Conservation (phyloP, 2,113 vertebrate species). For the Ia io region DNA sequence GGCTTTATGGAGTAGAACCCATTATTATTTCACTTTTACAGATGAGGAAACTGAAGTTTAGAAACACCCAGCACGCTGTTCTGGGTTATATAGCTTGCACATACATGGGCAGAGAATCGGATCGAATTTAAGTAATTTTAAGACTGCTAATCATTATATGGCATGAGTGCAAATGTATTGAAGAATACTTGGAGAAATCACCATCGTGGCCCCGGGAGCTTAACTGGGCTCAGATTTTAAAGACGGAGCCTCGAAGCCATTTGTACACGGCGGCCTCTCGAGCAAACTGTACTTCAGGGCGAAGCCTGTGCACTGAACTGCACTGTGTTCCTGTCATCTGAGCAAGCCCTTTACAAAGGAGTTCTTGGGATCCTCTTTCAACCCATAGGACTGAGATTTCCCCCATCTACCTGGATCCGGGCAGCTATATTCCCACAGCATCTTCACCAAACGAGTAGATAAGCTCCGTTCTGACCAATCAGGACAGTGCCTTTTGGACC, state of each 20-base stretch:
- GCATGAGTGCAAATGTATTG: neutral
- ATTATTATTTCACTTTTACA: slow-evolving; percentile 3
- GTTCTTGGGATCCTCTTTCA: neutral
- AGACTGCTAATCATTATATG: neutral
- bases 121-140: neutral
- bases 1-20: neutral
- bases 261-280: neutral
- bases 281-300: neutral
- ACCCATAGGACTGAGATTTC: neutral
- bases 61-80: neutral
- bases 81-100: neutral
- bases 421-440: neutral
- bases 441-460: neutral
- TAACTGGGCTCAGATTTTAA: neutral
- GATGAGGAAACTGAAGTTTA: neutral
- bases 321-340: neutral
- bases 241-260: neutral
- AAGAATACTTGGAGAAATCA: neutral
- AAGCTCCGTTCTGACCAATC: neutral
- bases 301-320: neutral
- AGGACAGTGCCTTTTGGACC: neutral
- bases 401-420: neutral
- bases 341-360: neutral
- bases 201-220: neutral
- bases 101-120: neutral